phyloP scores from a whole-genome alignment of 92 coral and sea anemone species.

The Bergia sp. region DNA sequence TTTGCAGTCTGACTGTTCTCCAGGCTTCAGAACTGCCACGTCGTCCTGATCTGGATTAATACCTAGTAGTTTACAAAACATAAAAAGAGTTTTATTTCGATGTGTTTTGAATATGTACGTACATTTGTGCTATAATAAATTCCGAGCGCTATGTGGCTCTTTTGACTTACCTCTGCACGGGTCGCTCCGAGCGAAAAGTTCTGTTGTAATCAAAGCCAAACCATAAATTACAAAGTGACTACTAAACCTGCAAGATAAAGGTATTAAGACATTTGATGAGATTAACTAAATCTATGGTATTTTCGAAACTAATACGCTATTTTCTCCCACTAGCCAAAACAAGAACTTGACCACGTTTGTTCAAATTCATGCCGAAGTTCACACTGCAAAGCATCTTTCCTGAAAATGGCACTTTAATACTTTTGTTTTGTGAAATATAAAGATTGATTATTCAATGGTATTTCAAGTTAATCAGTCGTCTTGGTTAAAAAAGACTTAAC shows the following conservation, averaged over 20 bases:
- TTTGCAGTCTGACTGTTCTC: constrained; percentile 62
- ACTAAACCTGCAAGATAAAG: constrained; percentile 71
- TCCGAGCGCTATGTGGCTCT: background rate
- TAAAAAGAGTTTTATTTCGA: background rate
- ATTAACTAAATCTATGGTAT: too few relatives aligned
- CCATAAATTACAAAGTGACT: constrained; percentile 95
- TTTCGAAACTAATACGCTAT: too few relatives aligned
- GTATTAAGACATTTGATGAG: background rate
- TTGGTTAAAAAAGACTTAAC: constrained; percentile 3
- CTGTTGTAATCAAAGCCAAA: constrained; percentile 92
- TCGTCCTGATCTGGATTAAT: constrained; percentile 51
- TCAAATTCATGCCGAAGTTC: too few relatives aligned
- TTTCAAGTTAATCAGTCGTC: too few relatives aligned
- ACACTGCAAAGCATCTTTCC: too few relatives aligned
- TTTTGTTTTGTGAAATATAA: too few relatives aligned
- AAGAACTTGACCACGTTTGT: too few relatives aligned
- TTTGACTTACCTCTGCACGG: constrained; percentile 67
- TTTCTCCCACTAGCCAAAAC: too few relatives aligned
- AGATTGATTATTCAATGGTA: too few relatives aligned
- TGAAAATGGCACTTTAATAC: too few relatives aligned
- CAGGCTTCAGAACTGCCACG: constrained; percentile 2
- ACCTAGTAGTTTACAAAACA: constrained; percentile 29
- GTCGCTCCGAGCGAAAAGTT: constrained; percentile 85
- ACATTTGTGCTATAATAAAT: too few relatives aligned
- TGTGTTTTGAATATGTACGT: too few relatives aligned